These are phyloP conservation scores for Lycopodina hypogea DNA, from an alignment of 37 sponge, comb jelly and placozoan species.

Conservation along the genomic window DNA sequence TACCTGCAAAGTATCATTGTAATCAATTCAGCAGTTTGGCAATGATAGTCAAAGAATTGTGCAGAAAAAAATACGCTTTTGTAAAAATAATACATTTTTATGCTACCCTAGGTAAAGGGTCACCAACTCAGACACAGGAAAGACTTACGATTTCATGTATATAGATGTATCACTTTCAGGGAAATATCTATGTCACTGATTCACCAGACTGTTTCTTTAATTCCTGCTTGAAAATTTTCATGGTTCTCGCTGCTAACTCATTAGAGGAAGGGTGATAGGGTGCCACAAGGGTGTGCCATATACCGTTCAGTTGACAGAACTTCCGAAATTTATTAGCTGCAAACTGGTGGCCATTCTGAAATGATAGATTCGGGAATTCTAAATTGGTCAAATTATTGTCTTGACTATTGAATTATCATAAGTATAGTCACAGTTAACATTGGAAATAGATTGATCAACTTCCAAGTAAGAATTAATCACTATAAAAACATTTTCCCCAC, in stretches of 20 bases:
- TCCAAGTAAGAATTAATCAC: conserved; percentile 38
- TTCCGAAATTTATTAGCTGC: conserved; percentile 28
- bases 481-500: too few species aligned
- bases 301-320: conserved; percentile 10
- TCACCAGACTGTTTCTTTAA: conserved; percentile 19
- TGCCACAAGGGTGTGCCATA: too few species aligned
- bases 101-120: too few species aligned
- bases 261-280: conserved; percentile 39
- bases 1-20: too few species aligned
- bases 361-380: conserved; percentile 21
- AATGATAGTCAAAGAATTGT: too few species aligned
- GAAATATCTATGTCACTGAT: background rate
- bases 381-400: conserved; percentile 19
- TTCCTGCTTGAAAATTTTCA: conserved; percentile 34
- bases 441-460: conserved; percentile 36
- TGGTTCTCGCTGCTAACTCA: conserved; percentile 36
- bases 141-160: too few species aligned
- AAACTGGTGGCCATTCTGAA: conserved; percentile 46
- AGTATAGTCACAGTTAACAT: background rate
- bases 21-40: too few species aligned
- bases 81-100: too few species aligned
- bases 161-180: conserved; percentile 38
- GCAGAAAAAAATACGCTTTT: too few species aligned
- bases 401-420: background rate
- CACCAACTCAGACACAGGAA: too few species aligned